phyloP scores from a whole-genome alignment of 2,113 vertebrate genomes.

The Gadus macrocephalus region DNA sequence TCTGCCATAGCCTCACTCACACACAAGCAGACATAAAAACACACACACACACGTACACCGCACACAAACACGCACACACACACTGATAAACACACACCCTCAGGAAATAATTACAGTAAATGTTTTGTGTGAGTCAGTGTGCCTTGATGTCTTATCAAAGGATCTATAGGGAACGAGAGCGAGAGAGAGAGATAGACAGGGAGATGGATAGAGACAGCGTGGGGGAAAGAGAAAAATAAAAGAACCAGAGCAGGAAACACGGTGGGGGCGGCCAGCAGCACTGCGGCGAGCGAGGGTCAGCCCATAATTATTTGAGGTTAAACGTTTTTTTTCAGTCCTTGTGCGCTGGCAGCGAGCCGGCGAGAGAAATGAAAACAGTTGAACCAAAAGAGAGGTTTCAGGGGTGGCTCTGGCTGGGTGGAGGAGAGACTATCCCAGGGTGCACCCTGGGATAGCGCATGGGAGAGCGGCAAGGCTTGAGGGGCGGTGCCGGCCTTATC shows the following conservation, averaged over 20 bases:
- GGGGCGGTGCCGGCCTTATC: too few relatives aligned
- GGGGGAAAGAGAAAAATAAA: slow-evolving; percentile 36
- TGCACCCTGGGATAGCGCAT: neutral
- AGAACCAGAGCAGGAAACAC: slow-evolving; percentile 15
- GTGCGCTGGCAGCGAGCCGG: slow-evolving; percentile 34
- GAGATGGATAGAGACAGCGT: slow-evolving; percentile 21
- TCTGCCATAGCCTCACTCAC: neutral
- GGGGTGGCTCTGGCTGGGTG: slow-evolving; percentile 16
- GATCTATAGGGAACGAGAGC: slow-evolving; percentile 9
- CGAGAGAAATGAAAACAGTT: slow-evolving; percentile 46
- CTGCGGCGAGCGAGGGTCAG: slow-evolving; percentile 57
- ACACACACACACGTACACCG: too few relatives aligned
- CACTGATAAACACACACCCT: slow-evolving; percentile 24
- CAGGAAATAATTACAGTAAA: slow-evolving; percentile 55
- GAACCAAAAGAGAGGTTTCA: slow-evolving; percentile 39
- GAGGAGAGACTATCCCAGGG: neutral
- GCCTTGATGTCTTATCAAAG: slow-evolving; percentile 65
- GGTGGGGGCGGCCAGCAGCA: slow-evolving; percentile 36
- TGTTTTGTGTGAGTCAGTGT: slow-evolving; percentile 49
- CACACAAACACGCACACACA: too few relatives aligned
- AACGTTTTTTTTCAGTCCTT: slow-evolving; percentile 51
- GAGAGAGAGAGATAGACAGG: slow-evolving; percentile 25
- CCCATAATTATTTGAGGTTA: slow-evolving; percentile 69
- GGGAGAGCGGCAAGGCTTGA: too few relatives aligned
- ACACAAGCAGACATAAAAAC: too few relatives aligned